These are phyloP conservation scores for Atta colombica DNA, from an alignment of 1,140 invertebrate species.

Conservation along the genomic window DNA sequence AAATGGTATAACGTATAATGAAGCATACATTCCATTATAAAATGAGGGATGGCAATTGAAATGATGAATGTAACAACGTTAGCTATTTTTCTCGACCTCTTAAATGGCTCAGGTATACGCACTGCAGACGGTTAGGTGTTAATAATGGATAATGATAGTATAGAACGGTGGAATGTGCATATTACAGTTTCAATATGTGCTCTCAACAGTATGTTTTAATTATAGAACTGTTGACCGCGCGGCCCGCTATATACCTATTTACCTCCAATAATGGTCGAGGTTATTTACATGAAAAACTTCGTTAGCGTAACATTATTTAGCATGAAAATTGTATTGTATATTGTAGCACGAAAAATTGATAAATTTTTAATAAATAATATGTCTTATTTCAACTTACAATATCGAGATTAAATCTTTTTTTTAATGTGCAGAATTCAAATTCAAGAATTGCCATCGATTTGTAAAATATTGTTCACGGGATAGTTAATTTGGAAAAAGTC, in stretches of 20 bases:
- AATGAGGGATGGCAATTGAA: not conserved
- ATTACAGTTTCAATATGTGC: constrained; percentile 45
- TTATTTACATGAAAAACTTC: constrained; percentile 43
- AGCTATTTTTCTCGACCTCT: constrained; percentile 29
- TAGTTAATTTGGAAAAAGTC: not conserved
- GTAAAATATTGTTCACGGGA: not conserved
- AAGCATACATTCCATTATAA: constrained; percentile 1
- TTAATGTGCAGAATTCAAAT: not conserved
- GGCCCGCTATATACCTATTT: constrained; percentile 26
- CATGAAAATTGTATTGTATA: not conserved
- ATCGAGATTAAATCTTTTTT: constrained; percentile 9
- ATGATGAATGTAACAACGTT: constrained; percentile 9
- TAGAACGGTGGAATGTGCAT: constrained; percentile 34
- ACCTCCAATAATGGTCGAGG: constrained; percentile 26
- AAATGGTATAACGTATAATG: not conserved
- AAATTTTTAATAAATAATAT: constrained; percentile 8
- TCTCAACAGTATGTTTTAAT: constrained; percentile 39
- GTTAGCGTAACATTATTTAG: constrained; percentile 16
- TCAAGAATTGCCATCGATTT: not conserved
- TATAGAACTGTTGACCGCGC: constrained; percentile 45
- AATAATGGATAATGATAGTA: constrained; percentile 55
- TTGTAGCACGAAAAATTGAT: not conserved
- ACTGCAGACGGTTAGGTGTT: constrained; percentile 42
- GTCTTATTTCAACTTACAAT: not conserved
- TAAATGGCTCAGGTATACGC: not conserved